A percentile compares a stretch with the other conserved stretches of the same genome.
phyloP scores from a whole-genome alignment of 2,888 invertebrate genomes.

The Aporophyla nigra region DNA sequence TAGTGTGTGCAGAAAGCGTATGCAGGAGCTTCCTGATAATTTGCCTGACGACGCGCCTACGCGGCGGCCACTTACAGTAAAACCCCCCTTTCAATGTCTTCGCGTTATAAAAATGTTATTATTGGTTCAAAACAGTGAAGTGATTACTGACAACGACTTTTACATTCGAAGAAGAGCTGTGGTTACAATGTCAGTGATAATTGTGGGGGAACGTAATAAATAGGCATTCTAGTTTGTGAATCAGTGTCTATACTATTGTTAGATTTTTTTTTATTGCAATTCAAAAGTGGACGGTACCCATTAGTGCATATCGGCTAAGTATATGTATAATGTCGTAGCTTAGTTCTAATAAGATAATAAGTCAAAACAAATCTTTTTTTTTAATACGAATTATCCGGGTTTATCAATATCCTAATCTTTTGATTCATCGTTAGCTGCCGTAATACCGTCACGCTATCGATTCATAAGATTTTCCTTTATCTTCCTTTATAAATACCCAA shows the following conservation, averaged over 20 bases:
- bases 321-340: slow-evolving; percentile 16
- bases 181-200: slow-evolving; percentile 62
- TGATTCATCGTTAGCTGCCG: slow-evolving; percentile 41
- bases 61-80: slow-evolving; percentile 77
- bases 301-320: slow-evolving; percentile 46
- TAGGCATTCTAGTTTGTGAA: slow-evolving; percentile 49
- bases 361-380: slow-evolving; percentile 25
- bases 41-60: slow-evolving; percentile 80
- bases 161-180: slow-evolving; percentile 53
- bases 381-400: slow-evolving; percentile 15
- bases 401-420: slow-evolving; percentile 49
- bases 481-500: slow-evolving; percentile 54
- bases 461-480: slow-evolving; percentile 48
- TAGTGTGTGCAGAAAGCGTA: slow-evolving; percentile 90
- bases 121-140: slow-evolving; percentile 59
- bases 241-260: slow-evolving; percentile 54
- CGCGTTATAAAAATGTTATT: slow-evolving; percentile 74
- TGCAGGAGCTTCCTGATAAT: slow-evolving; percentile 85
- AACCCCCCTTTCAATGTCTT: slow-evolving; percentile 76
- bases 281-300: slow-evolving; percentile 23
- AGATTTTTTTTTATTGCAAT: slow-evolving; percentile 54
- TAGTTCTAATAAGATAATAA: slow-evolving; percentile 44
- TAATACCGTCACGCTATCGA: slow-evolving; percentile 41
- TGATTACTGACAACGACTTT: slow-evolving; percentile 56
- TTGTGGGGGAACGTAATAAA: slow-evolving; percentile 54